Evolutionary conservation across 2,888 invertebrate species (phyloP).

Genomic region (Hyposoter dolosus): DNA sequence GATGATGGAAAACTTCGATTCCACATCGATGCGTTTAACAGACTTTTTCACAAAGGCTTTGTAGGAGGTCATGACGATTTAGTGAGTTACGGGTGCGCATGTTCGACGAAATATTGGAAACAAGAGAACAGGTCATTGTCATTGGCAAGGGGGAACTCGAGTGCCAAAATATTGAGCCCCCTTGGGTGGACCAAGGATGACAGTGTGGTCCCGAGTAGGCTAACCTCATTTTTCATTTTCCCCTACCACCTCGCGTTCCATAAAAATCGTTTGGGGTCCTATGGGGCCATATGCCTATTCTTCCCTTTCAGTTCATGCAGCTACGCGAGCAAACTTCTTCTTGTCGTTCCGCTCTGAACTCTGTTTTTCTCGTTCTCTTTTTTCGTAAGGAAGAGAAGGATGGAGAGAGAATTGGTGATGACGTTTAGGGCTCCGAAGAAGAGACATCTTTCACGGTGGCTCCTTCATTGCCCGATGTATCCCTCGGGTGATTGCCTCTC

Average conservation of each 20-base stretch:
- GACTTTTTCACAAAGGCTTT: neutral
- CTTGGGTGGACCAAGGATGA: constrained; percentile 60
- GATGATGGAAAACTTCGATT: neutral
- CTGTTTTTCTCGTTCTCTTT: constrained; percentile 26
- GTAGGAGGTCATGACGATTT: neutral
- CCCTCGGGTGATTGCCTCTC: constrained; percentile 11
- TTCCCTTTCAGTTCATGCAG: constrained; percentile 43
- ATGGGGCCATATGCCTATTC: constrained; percentile 55
- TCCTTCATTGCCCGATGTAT: constrained; percentile 46
- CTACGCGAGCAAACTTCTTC: constrained; percentile 29
- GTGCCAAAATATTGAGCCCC: constrained; percentile 83
- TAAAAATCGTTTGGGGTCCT: constrained; percentile 73
- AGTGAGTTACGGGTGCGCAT: neutral
- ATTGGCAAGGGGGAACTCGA: constrained; percentile 65
- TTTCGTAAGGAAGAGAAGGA: constrained; percentile 40
- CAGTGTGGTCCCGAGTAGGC: constrained; percentile 68
- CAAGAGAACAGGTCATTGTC: constrained; percentile 37
- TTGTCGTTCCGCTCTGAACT: constrained; percentile 32
- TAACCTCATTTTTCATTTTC: constrained; percentile 82
- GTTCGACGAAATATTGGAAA: constrained; percentile 1
- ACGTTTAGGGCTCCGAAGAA: constrained; percentile 42
- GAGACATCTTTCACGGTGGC: constrained; percentile 65
- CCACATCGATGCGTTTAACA: neutral
- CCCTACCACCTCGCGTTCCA: constrained; percentile 37
- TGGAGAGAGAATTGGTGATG: constrained; percentile 53